A percentile compares a stretch with the other conserved stretches of the same genome.
These are phyloP conservation scores for Piprites chloris DNA, from an alignment of 2,113 vertebrate genomes.

Conservation along the genomic window DNA sequence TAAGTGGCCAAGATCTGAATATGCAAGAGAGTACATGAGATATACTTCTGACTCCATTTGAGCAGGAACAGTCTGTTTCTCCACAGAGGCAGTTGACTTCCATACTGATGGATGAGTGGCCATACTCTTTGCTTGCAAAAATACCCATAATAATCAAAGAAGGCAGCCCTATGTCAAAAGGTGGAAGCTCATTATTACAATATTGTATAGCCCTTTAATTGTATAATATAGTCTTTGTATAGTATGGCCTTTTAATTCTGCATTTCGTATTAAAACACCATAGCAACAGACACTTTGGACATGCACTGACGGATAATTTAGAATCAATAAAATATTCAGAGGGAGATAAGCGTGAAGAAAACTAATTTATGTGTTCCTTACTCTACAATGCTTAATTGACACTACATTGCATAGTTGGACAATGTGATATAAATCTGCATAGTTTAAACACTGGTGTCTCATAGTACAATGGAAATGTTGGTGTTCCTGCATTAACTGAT, in stretches of 20 bases:
- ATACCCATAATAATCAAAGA: not conserved
- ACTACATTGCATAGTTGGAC: not conserved
- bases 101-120: not conserved
- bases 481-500: not conserved
- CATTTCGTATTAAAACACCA: not conserved
- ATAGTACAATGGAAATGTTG: not conserved
- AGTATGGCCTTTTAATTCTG: not conserved
- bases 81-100: not conserved
- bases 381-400: not conserved
- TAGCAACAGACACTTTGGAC: constrained; percentile 18
- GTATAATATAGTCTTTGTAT: not conserved
- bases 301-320: not conserved
- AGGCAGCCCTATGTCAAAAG: not conserved
- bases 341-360: not conserved
- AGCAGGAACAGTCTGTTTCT: not conserved
- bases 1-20: not conserved
- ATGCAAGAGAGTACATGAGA: not conserved
- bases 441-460: not conserved
- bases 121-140: not conserved
- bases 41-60: not conserved
- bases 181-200: not conserved
- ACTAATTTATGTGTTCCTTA: not conserved
- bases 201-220: not conserved
- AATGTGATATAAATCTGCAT: not conserved
- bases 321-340: not conserved